Evolutionary conservation across 1,140 invertebrate species (phyloP), one percentile per base, ranked within the genome.

Genomic region (Drosophila oshimai): DNA sequence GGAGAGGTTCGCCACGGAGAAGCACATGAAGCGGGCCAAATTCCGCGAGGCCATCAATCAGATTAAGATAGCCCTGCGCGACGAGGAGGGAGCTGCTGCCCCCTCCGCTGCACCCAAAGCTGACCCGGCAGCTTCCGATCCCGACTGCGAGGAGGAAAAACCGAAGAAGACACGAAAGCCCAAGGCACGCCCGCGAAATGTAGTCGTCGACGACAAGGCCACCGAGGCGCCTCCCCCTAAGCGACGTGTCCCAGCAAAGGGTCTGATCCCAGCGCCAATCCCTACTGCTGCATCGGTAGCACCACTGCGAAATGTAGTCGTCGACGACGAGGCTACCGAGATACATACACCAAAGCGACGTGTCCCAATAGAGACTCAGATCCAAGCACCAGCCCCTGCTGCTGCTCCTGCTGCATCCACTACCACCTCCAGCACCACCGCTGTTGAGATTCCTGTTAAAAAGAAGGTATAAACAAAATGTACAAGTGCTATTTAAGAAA

Each of bases 151-250:
- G n/a, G n/a, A 7, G 9, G 49, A 18, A 13, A 55, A 18, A 6
- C 18, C 39, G 20, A 47, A 78, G 41, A 78, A 72, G 65, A n/a
- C n/a, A n/a, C n/a, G 95, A 95, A 0, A n/a, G 0, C 18, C n/a
- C 0, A 55, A 37, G 18, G 28, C 6, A 6, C 33, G 2, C 47
- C 50, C n/a, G n/a, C n/a, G n/a, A n/a, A n/a, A n/a, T n/a, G n/a
- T n/a, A n/a, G n/a, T n/a, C n/a, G n/a, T n/a, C n/a, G n/a, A n/a
- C n/a, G n/a, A n/a, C n/a, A n/a, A n/a, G n/a, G n/a, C n/a, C 2
- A 45, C 73, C 1, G 76, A 87, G 41, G 76, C 81, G n/a, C n/a
- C n/a, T n/a, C n/a, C n/a, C n/a, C n/a, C n/a, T n/a, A n/a, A n/a
- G n/a, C n/a, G n/a, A n/a, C n/a, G n/a, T n/a, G n/a, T n/a, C n/a